A percentile compares a stretch with the other conserved stretches of the same genome.
Evolutionary conservation across 2,113 vertebrate genomes (phyloP).

Genomic region (Coturnix japonica): DNA sequence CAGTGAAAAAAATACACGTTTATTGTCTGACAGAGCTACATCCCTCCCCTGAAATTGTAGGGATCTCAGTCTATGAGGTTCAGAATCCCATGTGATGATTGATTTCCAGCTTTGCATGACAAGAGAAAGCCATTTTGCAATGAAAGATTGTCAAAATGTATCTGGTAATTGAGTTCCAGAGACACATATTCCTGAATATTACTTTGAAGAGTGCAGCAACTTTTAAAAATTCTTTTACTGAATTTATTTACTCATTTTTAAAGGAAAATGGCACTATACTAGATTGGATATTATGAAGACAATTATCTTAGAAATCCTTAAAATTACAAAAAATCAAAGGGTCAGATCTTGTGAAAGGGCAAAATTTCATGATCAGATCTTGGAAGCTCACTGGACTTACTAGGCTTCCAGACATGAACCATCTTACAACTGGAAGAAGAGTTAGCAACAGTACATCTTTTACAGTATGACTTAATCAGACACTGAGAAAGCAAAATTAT

Average conservation of each 20-base stretch:
- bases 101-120: not conserved
- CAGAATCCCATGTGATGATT: not conserved
- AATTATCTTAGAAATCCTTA: not conserved
- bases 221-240: not conserved
- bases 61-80: not conserved
- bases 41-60: not conserved
- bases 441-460: not conserved
- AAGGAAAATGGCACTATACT: not conserved
- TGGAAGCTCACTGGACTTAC: not conserved
- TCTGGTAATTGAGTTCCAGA: not conserved
- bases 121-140: constrained; percentile 15
- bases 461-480: not conserved
- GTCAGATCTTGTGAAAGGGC: not conserved
- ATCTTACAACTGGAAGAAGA: not conserved
- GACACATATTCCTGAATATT: not conserved
- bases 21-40: not conserved
- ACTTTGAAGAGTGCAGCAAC: not conserved
- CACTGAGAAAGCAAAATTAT: not conserved
- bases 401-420: not conserved
- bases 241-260: not conserved
- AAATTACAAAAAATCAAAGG: not conserved
- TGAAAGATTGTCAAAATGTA: not conserved
- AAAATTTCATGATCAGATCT: not conserved
- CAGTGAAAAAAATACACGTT: not conserved
- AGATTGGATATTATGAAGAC: not conserved